Percentiles rank a stretch among this genome's conserved stretches.
These are phyloP conservation scores for Peromyscus attwateri DNA, from an alignment of 2,797 vertebrate species.

Conservation along the genomic window DNA sequence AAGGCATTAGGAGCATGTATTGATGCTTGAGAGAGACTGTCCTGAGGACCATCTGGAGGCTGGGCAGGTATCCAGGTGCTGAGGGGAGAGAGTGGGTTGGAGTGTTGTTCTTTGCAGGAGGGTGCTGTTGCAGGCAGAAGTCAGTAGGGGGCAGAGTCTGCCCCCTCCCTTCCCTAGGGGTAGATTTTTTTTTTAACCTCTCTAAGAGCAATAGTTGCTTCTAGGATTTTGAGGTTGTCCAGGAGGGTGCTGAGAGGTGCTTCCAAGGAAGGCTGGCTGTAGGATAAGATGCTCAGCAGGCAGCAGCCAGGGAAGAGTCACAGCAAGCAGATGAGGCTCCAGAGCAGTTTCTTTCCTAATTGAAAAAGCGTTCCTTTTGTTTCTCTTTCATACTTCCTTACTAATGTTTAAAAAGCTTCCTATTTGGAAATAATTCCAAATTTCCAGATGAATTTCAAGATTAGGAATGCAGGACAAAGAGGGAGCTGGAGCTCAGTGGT, in stretches of 20 bases:
- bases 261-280: background rate
- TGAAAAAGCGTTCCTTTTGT: background rate
- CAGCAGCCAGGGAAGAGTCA: background rate
- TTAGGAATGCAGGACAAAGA: background rate
- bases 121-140: accelerated
- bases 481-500: background rate
- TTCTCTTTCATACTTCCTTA: background rate
- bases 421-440: constrained; percentile 31
- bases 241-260: background rate
- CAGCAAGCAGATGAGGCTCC: background rate
- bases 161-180: background rate
- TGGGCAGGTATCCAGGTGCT: background rate
- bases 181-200: background rate
- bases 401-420: background rate
- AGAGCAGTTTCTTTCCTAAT: background rate
- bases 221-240: background rate
- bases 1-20: background rate
- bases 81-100: background rate
- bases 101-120: background rate
- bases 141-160: background rate
- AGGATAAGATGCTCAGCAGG: background rate
- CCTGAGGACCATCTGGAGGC: background rate
- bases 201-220: background rate
- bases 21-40: background rate
- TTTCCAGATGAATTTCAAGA: constrained; percentile 1